Evolutionary conservation across 1,140 invertebrate genomes (phyloP), one percentile per base, ranked within the genome.

Genomic region (Cataglyphis hispanica): DNA sequence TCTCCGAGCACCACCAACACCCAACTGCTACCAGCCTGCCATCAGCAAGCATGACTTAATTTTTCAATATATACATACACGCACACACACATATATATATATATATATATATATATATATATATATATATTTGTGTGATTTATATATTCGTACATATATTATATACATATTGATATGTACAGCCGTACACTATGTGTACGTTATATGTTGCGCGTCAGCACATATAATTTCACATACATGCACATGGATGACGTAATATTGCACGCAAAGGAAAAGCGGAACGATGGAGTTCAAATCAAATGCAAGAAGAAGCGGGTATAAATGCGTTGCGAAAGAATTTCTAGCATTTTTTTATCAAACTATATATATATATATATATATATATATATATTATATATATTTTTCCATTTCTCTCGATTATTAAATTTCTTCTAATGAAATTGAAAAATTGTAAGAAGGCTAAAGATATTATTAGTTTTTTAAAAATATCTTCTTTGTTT

Each of bases 1-100:
- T 94, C 91, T 94, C 92, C 93, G 93, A 94, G 93, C 93, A 94
- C 92, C 89, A 94, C 92, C 88, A 94, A 94, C 93, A 94, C 92
- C 92, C 91, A 87, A 92, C 86, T 89, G 93, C 91, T 92, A 92
- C 88, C 90, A 93, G 92, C 90, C 92, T 92, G 76, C 76, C 56
- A 93, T 94, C 92, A 93, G 92, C 93, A 94, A 93, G 93, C 93
- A 94, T 94, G 93, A 92, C 67, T 88, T 88, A 90, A 86, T 86
- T 91, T 90, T 91, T 91, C 80, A 53, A 88, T 81, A 89, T 88
- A 80, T 74, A 69, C 13, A 53, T 72, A 72, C 66, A 88, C 83
- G 37, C 10, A 69, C 6, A 37, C 34, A 37, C 7, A 37, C 34
- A 10, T 11, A 8, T 43, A 43, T 43, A 43, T 43, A 40, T 40